Evolutionary conservation across 2,888 invertebrate species (phyloP), one percentile per base, ranked within the genome.

Genomic region (Melipona bicolor): DNA sequence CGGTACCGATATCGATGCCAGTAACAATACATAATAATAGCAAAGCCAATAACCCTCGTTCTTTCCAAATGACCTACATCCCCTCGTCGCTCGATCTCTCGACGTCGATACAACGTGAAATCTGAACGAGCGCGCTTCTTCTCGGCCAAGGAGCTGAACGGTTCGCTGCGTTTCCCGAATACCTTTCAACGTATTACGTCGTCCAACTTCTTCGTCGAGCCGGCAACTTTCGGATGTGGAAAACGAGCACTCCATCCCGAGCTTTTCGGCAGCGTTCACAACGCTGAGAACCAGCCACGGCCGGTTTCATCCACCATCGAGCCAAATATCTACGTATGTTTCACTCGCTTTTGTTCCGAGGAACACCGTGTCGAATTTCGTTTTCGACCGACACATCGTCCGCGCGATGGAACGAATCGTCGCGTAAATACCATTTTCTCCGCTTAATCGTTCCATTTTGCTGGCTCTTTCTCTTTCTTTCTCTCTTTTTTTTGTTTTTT

Each of bases 31-130:
- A 73, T 73, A 67, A 78, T 71, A 78, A 78, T 72, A 78, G 59
- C 65, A 32, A 50, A 79, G 68, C 79, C 79, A 79, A 74, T 79
- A 78, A 74, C 76, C 76, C 76, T 71, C 76, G 56, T 76, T 65
- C 76, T 65, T 80, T 67, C 56, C 76, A 56, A 76, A 24, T 71
- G 80, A 80, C 80, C 80, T 80, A 80, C 17, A 80, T 76, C 59
- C n/a, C 19, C 52, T 4, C 17, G 17, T 4, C 17, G 17, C 61
- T 24, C 17, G 9, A 19, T 61, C 68, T 43, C 50, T 61, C 65
- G 17, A 36, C 52, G 24, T 81, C 52, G 52, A 73, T 78, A 24
- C 61, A 73, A 81, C 73, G 67, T 17, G 21, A 43, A 56, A 75
- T 62, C 62, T 72, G 36, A 43, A 56, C 36, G 65, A 71, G 59